Conservation (phyloP, 2,888 invertebrate genomes). For the Plebejus argus region DNA sequence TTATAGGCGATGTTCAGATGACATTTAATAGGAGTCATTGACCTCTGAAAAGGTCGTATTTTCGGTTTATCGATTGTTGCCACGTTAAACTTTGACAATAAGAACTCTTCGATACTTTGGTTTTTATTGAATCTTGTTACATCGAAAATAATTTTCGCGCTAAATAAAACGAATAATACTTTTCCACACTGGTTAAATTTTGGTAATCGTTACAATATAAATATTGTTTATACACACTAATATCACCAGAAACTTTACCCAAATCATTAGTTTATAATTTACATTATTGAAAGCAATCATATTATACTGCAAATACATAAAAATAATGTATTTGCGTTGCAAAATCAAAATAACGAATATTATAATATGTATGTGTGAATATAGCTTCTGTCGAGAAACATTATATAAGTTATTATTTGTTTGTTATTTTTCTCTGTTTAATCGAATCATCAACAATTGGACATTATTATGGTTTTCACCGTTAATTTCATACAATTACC, state of each 20-base stretch:
- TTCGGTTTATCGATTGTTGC: constrained; percentile 19
- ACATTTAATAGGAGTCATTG: background rate
- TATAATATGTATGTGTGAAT: background rate
- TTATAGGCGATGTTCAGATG: background rate
- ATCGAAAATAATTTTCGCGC: background rate
- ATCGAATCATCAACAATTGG: background rate
- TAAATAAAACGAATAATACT: too few relatives aligned
- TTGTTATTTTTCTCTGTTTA: background rate
- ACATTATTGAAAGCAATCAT: background rate
- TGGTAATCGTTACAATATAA: background rate
- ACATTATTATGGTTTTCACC: background rate
- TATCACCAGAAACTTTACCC: background rate
- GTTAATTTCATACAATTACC: background rate
- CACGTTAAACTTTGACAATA: background rate
- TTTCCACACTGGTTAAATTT: too few relatives aligned
- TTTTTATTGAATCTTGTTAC: background rate
- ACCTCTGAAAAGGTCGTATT: background rate
- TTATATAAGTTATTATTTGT: background rate
- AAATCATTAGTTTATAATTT: background rate
- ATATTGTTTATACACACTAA: background rate
- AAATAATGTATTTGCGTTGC: too few relatives aligned
- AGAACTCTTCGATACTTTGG: background rate
- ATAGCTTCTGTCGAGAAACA: too few relatives aligned
- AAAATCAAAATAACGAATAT: too few relatives aligned
- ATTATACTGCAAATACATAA: background rate